Conservation (phyloP, 2,113 vertebrate genomes). For the Pygoscelis adeliae region DNA sequence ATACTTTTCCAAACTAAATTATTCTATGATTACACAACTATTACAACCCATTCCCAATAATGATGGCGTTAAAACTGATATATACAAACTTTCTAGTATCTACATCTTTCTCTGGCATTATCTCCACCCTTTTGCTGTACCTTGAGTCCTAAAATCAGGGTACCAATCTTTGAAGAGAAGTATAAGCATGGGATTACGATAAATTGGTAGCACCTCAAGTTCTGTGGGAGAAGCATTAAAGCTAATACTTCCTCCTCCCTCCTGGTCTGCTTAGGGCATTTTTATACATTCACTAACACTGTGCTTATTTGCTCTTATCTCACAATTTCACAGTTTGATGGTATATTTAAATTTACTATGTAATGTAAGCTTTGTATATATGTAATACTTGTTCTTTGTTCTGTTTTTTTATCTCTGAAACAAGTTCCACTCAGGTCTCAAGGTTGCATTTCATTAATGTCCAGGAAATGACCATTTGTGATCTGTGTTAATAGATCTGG, state of each 20-base stretch:
- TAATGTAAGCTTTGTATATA: neutral
- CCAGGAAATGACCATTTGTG: neutral
- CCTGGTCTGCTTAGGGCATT: neutral
- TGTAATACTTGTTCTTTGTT: neutral
- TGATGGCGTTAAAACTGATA: neutral
- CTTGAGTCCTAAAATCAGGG: neutral
- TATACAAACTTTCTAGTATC: neutral
- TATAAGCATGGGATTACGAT: neutral
- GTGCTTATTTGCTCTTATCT: neutral
- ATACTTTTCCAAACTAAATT: neutral
- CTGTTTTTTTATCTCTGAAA: neutral
- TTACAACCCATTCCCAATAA: neutral
- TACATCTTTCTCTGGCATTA: neutral
- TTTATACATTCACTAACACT: neutral
- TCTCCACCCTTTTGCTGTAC: neutral
- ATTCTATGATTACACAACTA: neutral
- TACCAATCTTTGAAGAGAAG: neutral
- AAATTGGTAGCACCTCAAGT: neutral
- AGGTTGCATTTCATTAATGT: neutral
- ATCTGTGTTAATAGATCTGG: neutral
- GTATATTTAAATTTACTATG: neutral
- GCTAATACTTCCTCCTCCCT: neutral
- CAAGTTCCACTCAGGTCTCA: neutral
- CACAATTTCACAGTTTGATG: neutral
- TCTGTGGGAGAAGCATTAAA: neutral